phyloP scores from a whole-genome alignment of 1,140 invertebrate genomes.

The Lepidurus couesii region DNA sequence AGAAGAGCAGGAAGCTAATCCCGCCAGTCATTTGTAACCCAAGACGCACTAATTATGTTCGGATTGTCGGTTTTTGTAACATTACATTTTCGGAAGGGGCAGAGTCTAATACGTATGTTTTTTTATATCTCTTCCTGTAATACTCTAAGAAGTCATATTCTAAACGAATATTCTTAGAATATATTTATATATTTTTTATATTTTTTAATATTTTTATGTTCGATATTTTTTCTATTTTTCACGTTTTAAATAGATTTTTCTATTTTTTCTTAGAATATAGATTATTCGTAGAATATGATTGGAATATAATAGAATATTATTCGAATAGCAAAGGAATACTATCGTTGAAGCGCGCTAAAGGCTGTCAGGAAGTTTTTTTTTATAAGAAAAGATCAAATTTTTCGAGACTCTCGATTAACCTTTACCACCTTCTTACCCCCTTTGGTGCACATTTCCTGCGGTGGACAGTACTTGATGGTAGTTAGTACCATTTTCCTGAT shows the following conservation, averaged over 20 bases:
- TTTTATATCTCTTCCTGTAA: no score
- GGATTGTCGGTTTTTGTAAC: not conserved
- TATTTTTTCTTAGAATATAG: no score
- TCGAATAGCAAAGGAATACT: no score
- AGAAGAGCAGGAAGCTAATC: not conserved
- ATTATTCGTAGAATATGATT: no score
- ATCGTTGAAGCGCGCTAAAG: no score
- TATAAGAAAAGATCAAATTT: not conserved
- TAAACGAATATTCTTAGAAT: no score
- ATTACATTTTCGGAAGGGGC: not conserved
- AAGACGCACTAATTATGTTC: not conserved
- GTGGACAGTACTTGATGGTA: not conserved
- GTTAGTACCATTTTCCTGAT: conserved; percentile 2
- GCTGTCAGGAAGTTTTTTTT: not conserved
- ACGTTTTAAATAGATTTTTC: no score
- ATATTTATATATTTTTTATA: no score
- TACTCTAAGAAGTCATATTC: no score
- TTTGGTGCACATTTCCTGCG: conserved; percentile 11
- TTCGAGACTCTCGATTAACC: not conserved
- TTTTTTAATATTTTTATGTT: no score
- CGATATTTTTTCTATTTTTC: no score
- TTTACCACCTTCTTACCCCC: not conserved
- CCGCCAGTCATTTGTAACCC: not conserved
- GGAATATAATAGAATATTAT: no score
- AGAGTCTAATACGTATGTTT: not conserved